A percentile compares a stretch with the other conserved stretches of the same genome.
These are phyloP conservation scores for Myathropa florea DNA, from an alignment of 2,888 invertebrate genomes.

Conservation along the genomic window DNA sequence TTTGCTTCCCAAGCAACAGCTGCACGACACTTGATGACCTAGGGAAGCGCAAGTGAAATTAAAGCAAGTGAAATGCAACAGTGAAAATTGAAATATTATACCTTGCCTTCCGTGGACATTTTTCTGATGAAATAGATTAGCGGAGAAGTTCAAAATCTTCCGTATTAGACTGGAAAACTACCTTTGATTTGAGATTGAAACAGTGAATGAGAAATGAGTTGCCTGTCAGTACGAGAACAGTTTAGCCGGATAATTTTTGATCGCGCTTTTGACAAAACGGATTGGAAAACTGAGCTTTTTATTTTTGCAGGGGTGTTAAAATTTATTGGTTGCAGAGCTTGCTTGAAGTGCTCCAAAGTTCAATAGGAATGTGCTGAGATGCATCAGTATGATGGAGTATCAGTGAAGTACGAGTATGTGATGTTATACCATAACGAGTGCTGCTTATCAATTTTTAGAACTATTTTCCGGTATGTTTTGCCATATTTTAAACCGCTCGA, in stretches of 20 bases:
- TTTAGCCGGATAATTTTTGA: constrained; percentile 1
- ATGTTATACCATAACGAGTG: too few species aligned
- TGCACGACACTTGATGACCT: constrained; percentile 95
- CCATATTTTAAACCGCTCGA: too few species aligned
- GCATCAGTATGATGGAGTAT: too few species aligned
- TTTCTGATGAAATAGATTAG: background rate
- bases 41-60: background rate
- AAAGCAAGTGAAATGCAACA: background rate
- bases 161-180: background rate
- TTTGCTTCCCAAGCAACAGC: constrained; percentile 98
- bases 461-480: too few species aligned
- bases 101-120: constrained; percentile 66
- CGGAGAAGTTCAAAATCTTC: background rate
- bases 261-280: background rate
- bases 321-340: background rate
- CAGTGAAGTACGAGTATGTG: too few species aligned
- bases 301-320: constrained; percentile 21
- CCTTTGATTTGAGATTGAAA: background rate
- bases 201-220: background rate
- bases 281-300: constrained; percentile 2
- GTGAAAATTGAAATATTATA: background rate
- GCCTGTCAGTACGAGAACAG: too few species aligned
- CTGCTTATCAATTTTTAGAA: too few species aligned
- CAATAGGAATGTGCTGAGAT: too few species aligned
- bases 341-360: background rate